Conservation (phyloP, 2,888 invertebrate genomes). For the Frankliniella intonsa region DNA sequence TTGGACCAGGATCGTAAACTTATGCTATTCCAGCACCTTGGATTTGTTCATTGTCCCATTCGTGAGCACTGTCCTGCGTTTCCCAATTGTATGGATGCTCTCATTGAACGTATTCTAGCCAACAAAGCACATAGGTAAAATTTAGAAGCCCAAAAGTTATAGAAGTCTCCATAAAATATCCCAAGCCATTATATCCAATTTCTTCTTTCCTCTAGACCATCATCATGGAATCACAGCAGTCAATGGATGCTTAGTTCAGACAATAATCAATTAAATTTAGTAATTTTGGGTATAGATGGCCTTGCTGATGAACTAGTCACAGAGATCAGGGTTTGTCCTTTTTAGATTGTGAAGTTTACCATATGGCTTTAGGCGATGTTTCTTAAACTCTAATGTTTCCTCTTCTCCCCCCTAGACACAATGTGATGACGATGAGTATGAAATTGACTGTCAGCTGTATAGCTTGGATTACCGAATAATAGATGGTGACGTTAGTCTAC, state of each 20-base stretch:
- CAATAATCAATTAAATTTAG: slow-evolving; percentile 74
- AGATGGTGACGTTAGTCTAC: slow-evolving; percentile 76
- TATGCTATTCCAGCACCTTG: slow-evolving; percentile 90
- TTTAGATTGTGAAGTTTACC: slow-evolving; percentile 27
- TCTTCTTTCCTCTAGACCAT: slow-evolving; percentile 48
- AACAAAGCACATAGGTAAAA: slow-evolving; percentile 59
- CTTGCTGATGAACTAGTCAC: slow-evolving; percentile 82
- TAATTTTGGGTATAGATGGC: slow-evolving; percentile 81
- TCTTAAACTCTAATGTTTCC: slow-evolving; percentile 32
- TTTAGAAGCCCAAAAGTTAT: slow-evolving; percentile 54
- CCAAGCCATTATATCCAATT: slow-evolving; percentile 27
- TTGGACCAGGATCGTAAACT: slow-evolving; percentile 92
- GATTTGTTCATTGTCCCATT: slow-evolving; percentile 93
- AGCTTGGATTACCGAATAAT: slow-evolving; percentile 80
- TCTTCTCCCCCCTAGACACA: slow-evolving; percentile 55
- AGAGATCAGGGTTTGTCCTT: slow-evolving; percentile 61
- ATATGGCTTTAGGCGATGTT: background rate
- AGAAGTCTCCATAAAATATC: background rate
- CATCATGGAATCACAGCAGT: slow-evolving; percentile 60
- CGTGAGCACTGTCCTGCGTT: slow-evolving; percentile 90
- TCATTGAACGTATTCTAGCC: slow-evolving; percentile 66
- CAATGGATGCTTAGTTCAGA: slow-evolving; percentile 62
- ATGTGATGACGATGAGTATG: slow-evolving; percentile 82
- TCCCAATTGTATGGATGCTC: slow-evolving; percentile 73
- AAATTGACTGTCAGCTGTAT: slow-evolving; percentile 72